Evolutionary conservation across 2,797 vertebrate genomes (phyloP).

Genomic region (Hybognathus amarus): DNA sequence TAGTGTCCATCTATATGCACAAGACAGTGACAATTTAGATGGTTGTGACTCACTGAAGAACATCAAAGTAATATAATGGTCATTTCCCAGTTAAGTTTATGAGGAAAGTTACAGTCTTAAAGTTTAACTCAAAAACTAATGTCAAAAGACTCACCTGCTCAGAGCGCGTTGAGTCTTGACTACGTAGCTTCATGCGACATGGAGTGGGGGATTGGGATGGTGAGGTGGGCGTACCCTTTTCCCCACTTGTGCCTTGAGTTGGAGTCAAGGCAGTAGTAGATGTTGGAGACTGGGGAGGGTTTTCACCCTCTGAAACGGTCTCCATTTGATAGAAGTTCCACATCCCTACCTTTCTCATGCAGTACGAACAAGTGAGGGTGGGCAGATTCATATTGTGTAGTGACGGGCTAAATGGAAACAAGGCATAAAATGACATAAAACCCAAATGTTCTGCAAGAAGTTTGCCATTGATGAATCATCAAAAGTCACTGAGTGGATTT

Average conservation of each 20-base stretch:
- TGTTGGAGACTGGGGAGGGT: constrained; percentile 32
- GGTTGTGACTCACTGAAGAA: not conserved
- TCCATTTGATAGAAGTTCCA: constrained; percentile 94
- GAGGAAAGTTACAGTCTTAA: not conserved
- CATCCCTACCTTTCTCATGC: constrained; percentile 91
- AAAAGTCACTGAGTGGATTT: not conserved
- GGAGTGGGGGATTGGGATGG: constrained; percentile 72
- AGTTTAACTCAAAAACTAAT: not conserved
- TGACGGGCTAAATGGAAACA: constrained; percentile 69
- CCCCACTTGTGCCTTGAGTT: constrained; percentile 45
- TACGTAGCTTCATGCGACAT: constrained; percentile 88
- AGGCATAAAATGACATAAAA: not conserved
- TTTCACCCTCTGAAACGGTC: constrained; percentile 69
- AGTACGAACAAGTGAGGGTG: constrained; percentile 87
- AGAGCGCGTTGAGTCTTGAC: constrained; percentile 81
- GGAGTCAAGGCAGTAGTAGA: constrained; percentile 16
- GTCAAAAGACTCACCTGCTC: constrained; percentile 69
- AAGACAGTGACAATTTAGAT: not conserved
- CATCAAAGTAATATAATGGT: not conserved
- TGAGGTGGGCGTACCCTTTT: constrained; percentile 66
- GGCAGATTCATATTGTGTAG: constrained; percentile 80
- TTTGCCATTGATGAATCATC: not conserved
- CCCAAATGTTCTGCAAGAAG: not conserved
- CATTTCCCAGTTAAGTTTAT: not conserved
- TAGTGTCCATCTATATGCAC: constrained; percentile 78